phyloP scores from a whole-genome alignment of 2,113 vertebrate species.

The Girardinichthys multiradiatus region DNA sequence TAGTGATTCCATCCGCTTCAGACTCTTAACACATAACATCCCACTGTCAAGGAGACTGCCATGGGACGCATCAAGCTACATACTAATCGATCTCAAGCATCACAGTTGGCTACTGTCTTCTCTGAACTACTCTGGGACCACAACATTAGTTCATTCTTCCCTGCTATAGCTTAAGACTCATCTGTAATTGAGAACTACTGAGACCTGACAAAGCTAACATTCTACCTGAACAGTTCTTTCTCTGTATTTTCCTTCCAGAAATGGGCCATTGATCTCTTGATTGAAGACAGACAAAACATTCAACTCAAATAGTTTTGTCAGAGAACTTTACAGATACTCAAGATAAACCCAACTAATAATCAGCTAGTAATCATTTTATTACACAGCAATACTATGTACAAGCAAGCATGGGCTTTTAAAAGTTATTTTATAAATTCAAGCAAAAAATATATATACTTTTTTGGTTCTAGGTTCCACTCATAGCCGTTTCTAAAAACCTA shows the following conservation, averaged over 20 bases:
- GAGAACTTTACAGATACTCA: background rate
- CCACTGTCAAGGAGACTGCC: background rate
- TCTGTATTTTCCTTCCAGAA: background rate
- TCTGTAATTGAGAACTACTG: background rate
- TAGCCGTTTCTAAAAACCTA: no score
- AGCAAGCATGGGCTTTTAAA: no score
- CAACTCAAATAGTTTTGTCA: background rate
- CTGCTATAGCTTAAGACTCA: background rate
- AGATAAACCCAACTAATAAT: no score
- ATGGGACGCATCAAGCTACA: conserved; percentile 1
- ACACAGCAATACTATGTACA: no score
- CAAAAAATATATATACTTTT: no score
- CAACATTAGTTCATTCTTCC: background rate
- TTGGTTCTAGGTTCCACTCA: no score
- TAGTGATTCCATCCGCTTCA: conserved; percentile 5
- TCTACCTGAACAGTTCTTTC: background rate
- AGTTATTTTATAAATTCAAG: no score
- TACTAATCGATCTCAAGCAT: background rate
- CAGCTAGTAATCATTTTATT: no score
- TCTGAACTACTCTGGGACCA: background rate
- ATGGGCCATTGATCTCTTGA: background rate
- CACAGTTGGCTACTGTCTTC: background rate
- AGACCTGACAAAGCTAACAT: background rate
- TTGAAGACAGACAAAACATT: background rate
- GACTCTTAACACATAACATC: conserved; percentile 14